Conservation (phyloP, 53 echinoderm and acorn worm genomes). For the Luidia sarsii region DNA sequence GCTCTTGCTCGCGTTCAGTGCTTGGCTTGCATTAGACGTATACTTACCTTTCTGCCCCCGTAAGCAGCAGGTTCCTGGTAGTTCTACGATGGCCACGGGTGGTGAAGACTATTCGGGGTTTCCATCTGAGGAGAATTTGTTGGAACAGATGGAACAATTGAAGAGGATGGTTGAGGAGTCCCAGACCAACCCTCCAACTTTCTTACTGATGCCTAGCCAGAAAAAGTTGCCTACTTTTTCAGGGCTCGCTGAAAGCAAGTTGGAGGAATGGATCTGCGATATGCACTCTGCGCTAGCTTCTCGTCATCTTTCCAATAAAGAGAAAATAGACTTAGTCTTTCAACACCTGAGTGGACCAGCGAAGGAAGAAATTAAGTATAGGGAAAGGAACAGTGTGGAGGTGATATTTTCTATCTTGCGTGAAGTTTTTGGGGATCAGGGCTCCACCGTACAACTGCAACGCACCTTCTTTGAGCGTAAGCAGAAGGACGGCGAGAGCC, state of each 20-base stretch:
- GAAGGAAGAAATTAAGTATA: not conserved
- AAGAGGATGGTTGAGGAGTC: too few species aligned
- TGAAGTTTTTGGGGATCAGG: slow-evolving; percentile 23
- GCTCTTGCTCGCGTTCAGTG: too few species aligned
- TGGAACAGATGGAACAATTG: too few species aligned
- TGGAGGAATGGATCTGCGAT: slow-evolving; percentile 8
- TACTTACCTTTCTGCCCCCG: not conserved
- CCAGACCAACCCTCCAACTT: not conserved
- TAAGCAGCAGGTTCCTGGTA: slow-evolving; percentile 12
- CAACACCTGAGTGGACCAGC: slow-evolving; percentile 12
- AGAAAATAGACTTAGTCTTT: not conserved
- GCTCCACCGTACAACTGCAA: slow-evolving; percentile 10
- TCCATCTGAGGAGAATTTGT: not conserved
- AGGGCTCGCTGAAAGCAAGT: not conserved
- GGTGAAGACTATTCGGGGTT: too few species aligned
- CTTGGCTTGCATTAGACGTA: too few species aligned
- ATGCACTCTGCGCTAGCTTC: not conserved
- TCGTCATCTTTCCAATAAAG: not conserved
- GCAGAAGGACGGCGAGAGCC: not conserved
- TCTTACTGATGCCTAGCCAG: slow-evolving; percentile 10
- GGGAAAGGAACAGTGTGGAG: not conserved
- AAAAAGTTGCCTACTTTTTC: not conserved
- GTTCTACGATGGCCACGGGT: slow-evolving; percentile 2
- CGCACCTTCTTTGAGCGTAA: slow-evolving; percentile 21
- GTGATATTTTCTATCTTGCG: not conserved